Evolutionary conservation across 2,797 vertebrate species (phyloP), one percentile per base, ranked within the genome.

Genomic region (Parambassis ranga): DNA sequence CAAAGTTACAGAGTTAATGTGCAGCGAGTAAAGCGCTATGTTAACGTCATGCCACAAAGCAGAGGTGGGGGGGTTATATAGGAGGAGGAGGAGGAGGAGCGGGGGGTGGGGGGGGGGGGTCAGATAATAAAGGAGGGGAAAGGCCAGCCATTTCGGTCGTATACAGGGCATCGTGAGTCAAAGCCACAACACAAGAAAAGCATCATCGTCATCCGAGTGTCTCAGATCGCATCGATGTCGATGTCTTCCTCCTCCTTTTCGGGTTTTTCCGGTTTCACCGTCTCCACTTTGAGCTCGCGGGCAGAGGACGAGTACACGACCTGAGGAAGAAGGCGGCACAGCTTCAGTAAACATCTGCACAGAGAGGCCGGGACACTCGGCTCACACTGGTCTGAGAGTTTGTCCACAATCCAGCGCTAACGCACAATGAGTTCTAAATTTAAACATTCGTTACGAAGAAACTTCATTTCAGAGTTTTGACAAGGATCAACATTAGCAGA

Each of bases 201-300:
- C 74, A 28, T 62, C 50, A 52, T 32, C 53, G 37, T 83, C 83
- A 66, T 47, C 58, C 2, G 81, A 90, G 86, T 87, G 79, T 71
- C 91, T 94, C 93, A 98, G 93, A 98, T 98, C 70, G 96, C 97
- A 87, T 99, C 97, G 5, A 98, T 98, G 86, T 98, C 97, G 24
- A 98, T 96, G 89, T 98, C 97, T 0, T 98, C 96, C 22, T 98
- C 97, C 30, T 93, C 93, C 74, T 96, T 96, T 31, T 86, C 94
- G 14, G 89, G 78, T 50, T 85, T 85, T 67, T 91, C 89, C 22
- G 94, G 89, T 91, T 96, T 95, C 89, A 98, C 92, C 13, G 95
- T 95, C 92, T 98, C 97, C 85, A 98, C 95, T 90, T 95, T 98
- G 64, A 98, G 94, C 89, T 96, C 94, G 20, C 92, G 94, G 83